Percentiles rank a stretch among this genome's conserved stretches.
These are phyloP conservation scores for Drosophila lacertosa DNA, from an alignment of 1,140 invertebrate genomes.

Conservation along the genomic window DNA sequence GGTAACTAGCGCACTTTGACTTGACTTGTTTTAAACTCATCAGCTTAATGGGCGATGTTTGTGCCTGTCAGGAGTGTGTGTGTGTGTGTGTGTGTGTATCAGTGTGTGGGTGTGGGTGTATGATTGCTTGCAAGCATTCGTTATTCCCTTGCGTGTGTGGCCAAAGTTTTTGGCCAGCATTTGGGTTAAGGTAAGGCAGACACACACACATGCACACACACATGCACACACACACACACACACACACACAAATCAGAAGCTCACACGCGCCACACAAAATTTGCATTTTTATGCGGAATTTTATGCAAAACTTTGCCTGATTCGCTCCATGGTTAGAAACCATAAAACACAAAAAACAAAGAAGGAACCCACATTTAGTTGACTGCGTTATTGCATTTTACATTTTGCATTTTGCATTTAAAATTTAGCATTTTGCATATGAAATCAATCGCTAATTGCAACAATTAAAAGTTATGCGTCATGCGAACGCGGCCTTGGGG, in stretches of 20 bases:
- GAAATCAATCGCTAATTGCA: constrained; percentile 47
- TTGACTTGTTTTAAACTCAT: constrained; percentile 60
- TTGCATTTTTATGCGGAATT: constrained; percentile 40
- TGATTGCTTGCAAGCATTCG: constrained; percentile 10
- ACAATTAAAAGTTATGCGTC: constrained; percentile 54
- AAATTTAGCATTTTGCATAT: constrained; percentile 42
- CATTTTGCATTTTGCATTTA: constrained; percentile 39
- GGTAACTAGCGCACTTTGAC: not conserved
- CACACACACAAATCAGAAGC: no score
- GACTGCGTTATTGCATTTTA: constrained; percentile 29
- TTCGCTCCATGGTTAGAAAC: constrained; percentile 2
- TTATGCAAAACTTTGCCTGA: constrained; percentile 42
- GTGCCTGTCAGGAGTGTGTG: constrained; percentile 32
- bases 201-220: constrained; percentile 4
- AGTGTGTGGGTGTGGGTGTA: not conserved
- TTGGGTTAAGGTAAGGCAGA: constrained; percentile 53
- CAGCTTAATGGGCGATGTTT: constrained; percentile 45
- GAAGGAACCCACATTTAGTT: constrained; percentile 12
- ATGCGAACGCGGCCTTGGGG: constrained; percentile 3
- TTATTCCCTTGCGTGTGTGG: constrained; percentile 44
- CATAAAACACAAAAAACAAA: not conserved
- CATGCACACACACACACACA: not conserved
- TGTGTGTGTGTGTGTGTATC: not conserved
- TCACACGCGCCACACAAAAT: not conserved
- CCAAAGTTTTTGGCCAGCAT: constrained; percentile 50